Percentiles rank a stretch among this genome's conserved stretches.
These are phyloP conservation scores for Oceanites oceanicus DNA, from an alignment of 2,113 vertebrate species.

Conservation along the genomic window DNA sequence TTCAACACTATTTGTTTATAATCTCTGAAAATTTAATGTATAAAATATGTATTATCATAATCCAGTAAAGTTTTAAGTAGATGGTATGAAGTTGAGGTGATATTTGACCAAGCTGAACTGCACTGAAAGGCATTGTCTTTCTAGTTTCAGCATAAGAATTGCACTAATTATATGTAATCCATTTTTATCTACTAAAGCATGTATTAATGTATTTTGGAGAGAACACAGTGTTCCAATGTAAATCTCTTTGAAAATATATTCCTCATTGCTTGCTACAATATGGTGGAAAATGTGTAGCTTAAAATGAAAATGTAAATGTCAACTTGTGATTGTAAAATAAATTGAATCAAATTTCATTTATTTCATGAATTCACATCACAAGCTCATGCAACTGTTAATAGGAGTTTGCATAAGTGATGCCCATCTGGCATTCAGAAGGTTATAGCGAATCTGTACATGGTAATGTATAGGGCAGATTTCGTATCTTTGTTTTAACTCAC, in stretches of 20 bases:
- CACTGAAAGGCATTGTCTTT: not conserved
- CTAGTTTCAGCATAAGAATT: not conserved
- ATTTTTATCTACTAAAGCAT: not conserved
- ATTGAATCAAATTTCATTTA: not conserved
- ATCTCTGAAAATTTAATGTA: not conserved
- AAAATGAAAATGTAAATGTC: not conserved
- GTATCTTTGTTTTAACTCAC: slow-evolving; percentile 34
- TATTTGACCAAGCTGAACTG: not conserved
- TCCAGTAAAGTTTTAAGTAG: not conserved
- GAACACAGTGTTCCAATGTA: not conserved
- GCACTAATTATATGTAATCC: not conserved
- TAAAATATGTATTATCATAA: not conserved
- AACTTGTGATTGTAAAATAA: not conserved
- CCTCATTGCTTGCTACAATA: not conserved
- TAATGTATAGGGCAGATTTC: not conserved
- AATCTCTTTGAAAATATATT: not conserved
- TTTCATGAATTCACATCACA: not conserved
- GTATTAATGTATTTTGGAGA: not conserved
- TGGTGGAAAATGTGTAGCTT: not conserved
- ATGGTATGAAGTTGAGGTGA: not conserved
- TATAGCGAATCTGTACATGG: not conserved
- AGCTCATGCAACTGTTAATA: not conserved
- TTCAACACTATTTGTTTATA: not conserved
- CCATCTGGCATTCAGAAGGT: not conserved
- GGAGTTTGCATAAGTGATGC: not conserved